Base-by-base conservation (phyloP, 2,888 invertebrate genomes). In the Eristalis tenax region DNA sequence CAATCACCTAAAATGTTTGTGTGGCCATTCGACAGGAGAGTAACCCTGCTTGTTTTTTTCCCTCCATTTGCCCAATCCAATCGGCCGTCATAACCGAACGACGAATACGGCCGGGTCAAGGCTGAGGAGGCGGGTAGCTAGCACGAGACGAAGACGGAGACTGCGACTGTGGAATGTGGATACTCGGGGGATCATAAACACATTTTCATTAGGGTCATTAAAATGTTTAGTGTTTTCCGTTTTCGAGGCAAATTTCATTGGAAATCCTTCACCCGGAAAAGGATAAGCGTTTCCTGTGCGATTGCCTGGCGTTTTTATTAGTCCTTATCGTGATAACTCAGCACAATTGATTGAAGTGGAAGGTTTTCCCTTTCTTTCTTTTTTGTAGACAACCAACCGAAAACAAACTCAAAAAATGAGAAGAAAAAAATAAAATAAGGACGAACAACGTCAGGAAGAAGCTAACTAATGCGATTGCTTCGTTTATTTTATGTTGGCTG, bases 121-220 rank as follows among this genome's bases (percentile, higher is more conserved):
- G 43, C n/a, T 15, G 13, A 2, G n/a, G 15, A n/a, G 38, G 3
- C 26, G 26, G 26, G 2, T 1, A 26, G 38, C 10, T 8, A 13
- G 11, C 38, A 11, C 11, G 3, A 40, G 13, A 13, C 15, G 2
- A 15, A 43, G 43, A n/a, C n/a, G 1, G 18, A 18, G 50, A 1
- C 43, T n/a, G 43, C 50, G 23, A 8, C 64, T 26, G 4, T 15
- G 56, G 66, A 65, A 66, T 26, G 4, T 15, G 56, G 66, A 65
- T 71, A 68, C 59, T 73, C 59, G 28, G 38, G 18, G 59, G 32
- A 50, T 73, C 82, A 77, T 85, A 85, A 85, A 85, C 85, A 85
- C 82, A 77, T 85, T 74, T 85, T 85, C 82, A 85, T 82, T 82
- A 64, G 23, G 77, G 74, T 50, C 82, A 85, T 85, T 85, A 82